Percentiles rank a stretch among this genome's conserved stretches.
Evolutionary conservation across 2,888 invertebrate genomes (phyloP).

Genomic region (Heliconius sara): DNA sequence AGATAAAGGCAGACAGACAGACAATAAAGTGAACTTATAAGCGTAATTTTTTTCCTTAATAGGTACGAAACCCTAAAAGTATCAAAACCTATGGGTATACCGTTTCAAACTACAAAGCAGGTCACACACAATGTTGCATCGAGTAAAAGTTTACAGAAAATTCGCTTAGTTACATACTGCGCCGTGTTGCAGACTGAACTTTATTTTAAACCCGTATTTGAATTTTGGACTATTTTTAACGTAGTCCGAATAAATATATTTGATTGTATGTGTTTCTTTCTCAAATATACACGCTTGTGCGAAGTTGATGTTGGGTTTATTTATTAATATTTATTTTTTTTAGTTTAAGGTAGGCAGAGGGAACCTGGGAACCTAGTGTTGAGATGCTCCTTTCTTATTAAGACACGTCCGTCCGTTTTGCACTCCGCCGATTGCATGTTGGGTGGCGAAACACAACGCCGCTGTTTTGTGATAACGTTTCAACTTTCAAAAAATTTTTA

Average conservation of each 20-base stretch:
- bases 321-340: neutral
- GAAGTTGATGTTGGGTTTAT: neutral
- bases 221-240: constrained; percentile 10
- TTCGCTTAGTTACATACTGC: constrained; percentile 17
- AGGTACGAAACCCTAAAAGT: no score
- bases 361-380: no score
- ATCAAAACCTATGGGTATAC: neutral
- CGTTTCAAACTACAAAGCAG: neutral
- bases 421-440: no score
- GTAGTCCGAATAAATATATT: neutral
- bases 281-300: neutral
- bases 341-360: neutral
- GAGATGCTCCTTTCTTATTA: no score
- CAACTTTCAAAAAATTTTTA: no score
- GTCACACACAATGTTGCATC: neutral
- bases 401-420: no score
- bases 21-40: no score
- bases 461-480: no score
- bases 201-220: constrained; percentile 25
- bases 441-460: no score
- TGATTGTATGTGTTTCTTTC: constrained; percentile 22
- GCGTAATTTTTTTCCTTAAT: no score
- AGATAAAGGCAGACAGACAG: no score
- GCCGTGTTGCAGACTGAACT: neutral
- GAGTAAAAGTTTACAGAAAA: constrained; percentile 3